These are phyloP conservation scores for Drosophila melanosoma DNA, from an alignment of 2,888 invertebrate species.

Conservation along the genomic window DNA sequence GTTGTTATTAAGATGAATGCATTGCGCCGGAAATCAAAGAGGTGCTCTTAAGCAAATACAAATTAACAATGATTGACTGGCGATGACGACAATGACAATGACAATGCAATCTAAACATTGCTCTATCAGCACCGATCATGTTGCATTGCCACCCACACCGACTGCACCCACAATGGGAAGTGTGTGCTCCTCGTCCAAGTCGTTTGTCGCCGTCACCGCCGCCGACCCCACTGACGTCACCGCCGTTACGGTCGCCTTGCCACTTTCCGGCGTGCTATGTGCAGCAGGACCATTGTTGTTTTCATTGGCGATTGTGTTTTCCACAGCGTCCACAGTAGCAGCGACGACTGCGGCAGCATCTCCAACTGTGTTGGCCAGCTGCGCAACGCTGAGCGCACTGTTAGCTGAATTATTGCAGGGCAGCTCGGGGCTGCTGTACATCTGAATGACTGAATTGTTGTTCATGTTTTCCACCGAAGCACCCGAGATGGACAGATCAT, in stretches of 20 bases:
- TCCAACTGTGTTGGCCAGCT: constrained; percentile 32
- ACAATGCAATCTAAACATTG: constrained; percentile 30
- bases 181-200: constrained; percentile 50
- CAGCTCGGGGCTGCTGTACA: constrained; percentile 54
- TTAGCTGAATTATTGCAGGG: constrained; percentile 38
- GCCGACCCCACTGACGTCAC: neutral
- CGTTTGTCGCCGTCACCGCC: constrained; percentile 43
- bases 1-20: constrained; percentile 32
- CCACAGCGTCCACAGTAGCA: constrained; percentile 21
- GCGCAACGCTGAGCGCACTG: constrained; percentile 45
- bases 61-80: constrained; percentile 71
- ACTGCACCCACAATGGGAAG: constrained; percentile 30
- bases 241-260: constrained; percentile 22
- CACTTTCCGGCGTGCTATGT: constrained; percentile 40
- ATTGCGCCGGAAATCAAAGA: constrained; percentile 43
- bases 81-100: constrained; percentile 25
- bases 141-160: constrained; percentile 58
- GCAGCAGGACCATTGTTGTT: constrained; percentile 78
- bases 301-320: constrained; percentile 58
- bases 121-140: constrained; percentile 72
- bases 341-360: constrained; percentile 17
- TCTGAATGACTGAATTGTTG: constrained; percentile 78
- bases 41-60: constrained; percentile 50
- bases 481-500: constrained; percentile 80
- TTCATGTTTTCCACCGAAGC: constrained; percentile 82